Conservation (phyloP, 2,888 invertebrate genomes). For the Hoplodrina blanda region DNA sequence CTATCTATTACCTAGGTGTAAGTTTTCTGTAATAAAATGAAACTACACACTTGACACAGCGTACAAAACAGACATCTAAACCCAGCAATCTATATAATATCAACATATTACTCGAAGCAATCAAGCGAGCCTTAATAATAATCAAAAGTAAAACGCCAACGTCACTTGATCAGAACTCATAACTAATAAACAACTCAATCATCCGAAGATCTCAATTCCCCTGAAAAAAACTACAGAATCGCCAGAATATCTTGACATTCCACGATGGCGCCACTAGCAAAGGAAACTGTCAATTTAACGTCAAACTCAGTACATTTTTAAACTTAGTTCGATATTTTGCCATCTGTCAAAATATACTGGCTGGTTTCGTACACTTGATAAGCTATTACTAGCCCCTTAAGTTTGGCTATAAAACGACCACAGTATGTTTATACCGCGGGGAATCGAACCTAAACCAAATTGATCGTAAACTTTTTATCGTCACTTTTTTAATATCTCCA, state of each 20-base stretch:
- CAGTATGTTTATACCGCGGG: slow-evolving; percentile 64
- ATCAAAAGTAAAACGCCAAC: slow-evolving; percentile 24
- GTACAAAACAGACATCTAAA: not conserved
- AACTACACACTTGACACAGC: not conserved
- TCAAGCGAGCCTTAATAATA: not conserved
- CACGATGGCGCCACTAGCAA: slow-evolving; percentile 12
- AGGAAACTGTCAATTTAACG: slow-evolving; percentile 5
- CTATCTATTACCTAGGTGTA: no score
- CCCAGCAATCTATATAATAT: no score
- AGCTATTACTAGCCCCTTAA: slow-evolving; percentile 33
- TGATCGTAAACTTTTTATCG: slow-evolving; percentile 71
- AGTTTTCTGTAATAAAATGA: no score
- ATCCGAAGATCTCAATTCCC: slow-evolving; percentile 23
- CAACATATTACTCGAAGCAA: not conserved
- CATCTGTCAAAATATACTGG: slow-evolving; percentile 28
- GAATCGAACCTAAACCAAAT: slow-evolving; percentile 69
- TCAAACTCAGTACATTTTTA: slow-evolving; percentile 12
- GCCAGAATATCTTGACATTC: slow-evolving; percentile 13
- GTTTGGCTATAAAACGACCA: slow-evolving; percentile 38
- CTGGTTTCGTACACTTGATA: slow-evolving; percentile 35
- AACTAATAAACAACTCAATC: slow-evolving; percentile 31
- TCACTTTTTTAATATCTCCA: slow-evolving; percentile 53
- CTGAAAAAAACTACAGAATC: not conserved
- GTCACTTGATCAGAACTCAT: slow-evolving; percentile 13
- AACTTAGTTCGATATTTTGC: slow-evolving; percentile 11